These are phyloP conservation scores for Tetragnatha montana DNA, from an alignment of 2,888 invertebrate genomes.

Conservation along the genomic window DNA sequence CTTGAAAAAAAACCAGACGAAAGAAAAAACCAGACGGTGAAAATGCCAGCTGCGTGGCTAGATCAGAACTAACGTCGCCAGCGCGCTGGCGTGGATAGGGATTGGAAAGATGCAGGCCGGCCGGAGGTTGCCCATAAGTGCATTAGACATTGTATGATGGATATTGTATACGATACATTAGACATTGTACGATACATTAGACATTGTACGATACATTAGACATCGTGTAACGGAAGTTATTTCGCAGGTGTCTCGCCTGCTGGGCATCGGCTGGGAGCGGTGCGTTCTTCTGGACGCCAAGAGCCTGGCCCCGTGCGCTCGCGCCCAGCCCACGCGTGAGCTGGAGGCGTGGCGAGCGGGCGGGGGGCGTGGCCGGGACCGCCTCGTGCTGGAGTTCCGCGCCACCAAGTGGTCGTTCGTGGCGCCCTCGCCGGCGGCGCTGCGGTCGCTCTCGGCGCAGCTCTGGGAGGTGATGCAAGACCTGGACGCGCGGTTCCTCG, in stretches of 20 bases:
- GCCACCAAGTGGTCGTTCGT: conserved; percentile 80
- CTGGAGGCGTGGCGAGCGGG: conserved; percentile 81
- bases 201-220: too few relatives aligned
- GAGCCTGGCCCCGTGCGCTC: conserved; percentile 79
- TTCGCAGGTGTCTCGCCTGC: conserved; percentile 78
- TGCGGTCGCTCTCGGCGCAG: conserved; percentile 78
- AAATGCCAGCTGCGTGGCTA: too few relatives aligned
- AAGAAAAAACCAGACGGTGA: too few relatives aligned
- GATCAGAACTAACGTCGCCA: too few relatives aligned
- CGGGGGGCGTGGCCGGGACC: conserved; percentile 81
- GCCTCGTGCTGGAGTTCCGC: conserved; percentile 81
- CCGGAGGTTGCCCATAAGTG: too few relatives aligned
- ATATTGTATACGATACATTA: too few relatives aligned
- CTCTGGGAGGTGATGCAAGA: conserved; percentile 82
- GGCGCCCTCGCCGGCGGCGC: conserved; percentile 79
- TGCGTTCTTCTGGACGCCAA: conserved; percentile 81
- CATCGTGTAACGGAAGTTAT: too few relatives aligned
- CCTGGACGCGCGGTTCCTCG: conserved; percentile 77
- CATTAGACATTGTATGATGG: too few relatives aligned
- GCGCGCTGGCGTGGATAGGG: too few relatives aligned
- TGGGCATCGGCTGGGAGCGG: conserved; percentile 80
- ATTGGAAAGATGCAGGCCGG: too few relatives aligned
- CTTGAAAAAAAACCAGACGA: too few relatives aligned
- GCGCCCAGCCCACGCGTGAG: conserved; percentile 79
- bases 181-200: too few relatives aligned